A percentile compares a stretch with the other conserved stretches of the same genome.
Conservation (phyloP, 2,888 invertebrate genomes). For the Pyrrhia umbra region DNA sequence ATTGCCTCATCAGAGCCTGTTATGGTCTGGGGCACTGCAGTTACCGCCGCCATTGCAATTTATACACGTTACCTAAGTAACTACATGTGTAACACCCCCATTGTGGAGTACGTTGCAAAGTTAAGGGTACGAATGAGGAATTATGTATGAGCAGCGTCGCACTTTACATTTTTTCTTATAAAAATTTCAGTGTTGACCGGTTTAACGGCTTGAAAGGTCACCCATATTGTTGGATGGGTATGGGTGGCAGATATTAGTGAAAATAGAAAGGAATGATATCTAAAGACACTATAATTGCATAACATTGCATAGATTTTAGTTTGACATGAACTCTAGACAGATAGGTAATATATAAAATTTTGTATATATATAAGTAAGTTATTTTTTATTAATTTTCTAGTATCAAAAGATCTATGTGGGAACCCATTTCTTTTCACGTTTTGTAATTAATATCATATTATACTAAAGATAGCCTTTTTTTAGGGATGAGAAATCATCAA, state of each 20-base stretch:
- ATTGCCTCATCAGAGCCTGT: slow-evolving; percentile 84
- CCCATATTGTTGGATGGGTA: not conserved
- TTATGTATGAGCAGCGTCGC: slow-evolving; percentile 27
- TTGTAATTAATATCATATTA: too few relatives aligned
- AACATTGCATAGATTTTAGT: too few relatives aligned
- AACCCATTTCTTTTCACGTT: too few relatives aligned
- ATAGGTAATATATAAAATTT: not conserved
- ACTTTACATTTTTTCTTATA: not conserved
- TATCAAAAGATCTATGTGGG: too few relatives aligned
- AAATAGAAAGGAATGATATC: not conserved
- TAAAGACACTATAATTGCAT: not conserved
- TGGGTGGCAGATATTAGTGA: not conserved
- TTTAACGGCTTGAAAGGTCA: not conserved
- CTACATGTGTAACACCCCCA: slow-evolving; percentile 48
- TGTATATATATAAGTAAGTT: too few relatives aligned
- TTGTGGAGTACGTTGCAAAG: slow-evolving; percentile 21
- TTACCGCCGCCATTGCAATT: slow-evolving; percentile 66
- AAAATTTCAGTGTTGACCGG: not conserved
- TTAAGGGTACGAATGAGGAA: slow-evolving; percentile 29
- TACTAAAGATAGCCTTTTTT: too few relatives aligned
- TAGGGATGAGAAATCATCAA: too few relatives aligned
- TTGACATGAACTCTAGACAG: not conserved
- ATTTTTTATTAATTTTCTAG: too few relatives aligned
- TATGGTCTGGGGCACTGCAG: slow-evolving; percentile 72
- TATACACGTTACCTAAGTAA: slow-evolving; percentile 58